A percentile compares a stretch with the other conserved stretches of the same genome.
Conservation (phyloP, 2,113 vertebrate genomes). For the Chaetops frenatus region DNA sequence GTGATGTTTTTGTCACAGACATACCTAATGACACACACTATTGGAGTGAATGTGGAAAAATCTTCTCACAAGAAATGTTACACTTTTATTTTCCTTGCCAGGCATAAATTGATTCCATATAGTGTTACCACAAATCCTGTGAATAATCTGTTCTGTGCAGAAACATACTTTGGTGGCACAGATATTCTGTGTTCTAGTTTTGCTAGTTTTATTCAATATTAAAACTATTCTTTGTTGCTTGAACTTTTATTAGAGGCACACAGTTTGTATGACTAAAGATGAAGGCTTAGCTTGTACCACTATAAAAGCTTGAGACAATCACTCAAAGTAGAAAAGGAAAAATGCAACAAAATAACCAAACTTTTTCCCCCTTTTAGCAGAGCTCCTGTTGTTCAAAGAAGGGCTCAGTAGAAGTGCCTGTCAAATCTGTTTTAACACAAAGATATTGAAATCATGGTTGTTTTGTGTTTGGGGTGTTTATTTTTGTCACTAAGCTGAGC, state of each 20-base stretch:
- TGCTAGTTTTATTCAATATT: background rate
- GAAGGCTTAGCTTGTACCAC: background rate
- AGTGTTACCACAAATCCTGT: constrained; percentile 16
- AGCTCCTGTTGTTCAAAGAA: background rate
- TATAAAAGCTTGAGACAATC: background rate
- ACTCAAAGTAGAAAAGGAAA: background rate
- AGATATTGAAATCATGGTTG: background rate
- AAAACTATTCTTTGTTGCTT: background rate
- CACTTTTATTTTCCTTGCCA: constrained; percentile 53
- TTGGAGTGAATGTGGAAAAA: constrained; percentile 63
- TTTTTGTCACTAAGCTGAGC: background rate
- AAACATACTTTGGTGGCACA: constrained; percentile 7
- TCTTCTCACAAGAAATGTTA: constrained; percentile 57
- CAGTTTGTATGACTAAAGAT: background rate
- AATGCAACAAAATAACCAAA: background rate
- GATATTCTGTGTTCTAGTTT: background rate
- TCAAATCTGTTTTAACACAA: background rate
- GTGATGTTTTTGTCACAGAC: constrained; percentile 59
- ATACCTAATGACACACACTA: constrained; percentile 58
- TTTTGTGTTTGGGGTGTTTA: background rate
- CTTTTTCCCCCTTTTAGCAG: background rate
- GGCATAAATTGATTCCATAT: constrained; percentile 64
- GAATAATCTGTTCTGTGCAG: constrained; percentile 10
- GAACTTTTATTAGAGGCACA: background rate
- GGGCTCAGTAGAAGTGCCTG: background rate